Conservation (phyloP, 1,140 invertebrate species). For the Lucilia sericata region DNA sequence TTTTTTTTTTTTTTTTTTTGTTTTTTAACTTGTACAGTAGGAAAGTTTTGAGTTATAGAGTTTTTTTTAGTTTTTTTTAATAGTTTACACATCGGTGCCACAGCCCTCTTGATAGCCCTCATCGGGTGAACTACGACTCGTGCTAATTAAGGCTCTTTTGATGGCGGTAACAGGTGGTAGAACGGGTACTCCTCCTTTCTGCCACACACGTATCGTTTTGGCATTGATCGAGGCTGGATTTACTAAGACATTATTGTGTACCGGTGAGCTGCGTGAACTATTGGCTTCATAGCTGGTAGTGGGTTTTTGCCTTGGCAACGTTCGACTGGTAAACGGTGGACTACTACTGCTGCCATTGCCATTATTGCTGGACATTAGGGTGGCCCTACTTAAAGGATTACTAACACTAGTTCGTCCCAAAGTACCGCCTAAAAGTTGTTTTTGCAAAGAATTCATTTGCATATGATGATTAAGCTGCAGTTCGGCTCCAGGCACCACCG, state of each 20-base stretch:
- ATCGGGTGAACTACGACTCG: slow-evolving; percentile 85
- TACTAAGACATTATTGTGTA: slow-evolving; percentile 19
- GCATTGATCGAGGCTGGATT: slow-evolving; percentile 69
- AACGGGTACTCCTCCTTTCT: slow-evolving; percentile 83
- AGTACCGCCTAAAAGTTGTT: slow-evolving; percentile 55
- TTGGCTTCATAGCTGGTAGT: slow-evolving; percentile 51
- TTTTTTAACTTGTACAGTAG: not conserved
- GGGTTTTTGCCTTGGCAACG: slow-evolving; percentile 61
- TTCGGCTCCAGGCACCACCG: slow-evolving; percentile 71
- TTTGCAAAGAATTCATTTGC: slow-evolving; percentile 63
- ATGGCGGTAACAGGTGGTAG: slow-evolving; percentile 82
- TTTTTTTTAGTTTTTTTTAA: not conserved
- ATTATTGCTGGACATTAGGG: slow-evolving; percentile 52
- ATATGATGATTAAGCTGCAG: slow-evolving; percentile 65
- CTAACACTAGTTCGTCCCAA: not conserved
- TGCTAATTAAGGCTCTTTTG: slow-evolving; percentile 82
- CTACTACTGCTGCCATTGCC: slow-evolving; percentile 52
- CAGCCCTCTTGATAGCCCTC: slow-evolving; percentile 93
- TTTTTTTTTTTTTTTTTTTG: not conserved
- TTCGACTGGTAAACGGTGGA: slow-evolving; percentile 61
- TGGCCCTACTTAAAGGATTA: slow-evolving; percentile 52
- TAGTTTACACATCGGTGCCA: slow-evolving; percentile 84
- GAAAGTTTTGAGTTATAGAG: not conserved
- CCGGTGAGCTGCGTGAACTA: slow-evolving; percentile 44
- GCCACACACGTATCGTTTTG: slow-evolving; percentile 86